Evolutionary conservation across 2,113 vertebrate species (phyloP), one percentile per base, ranked within the genome.

Genomic region (Trinectes maculatus): DNA sequence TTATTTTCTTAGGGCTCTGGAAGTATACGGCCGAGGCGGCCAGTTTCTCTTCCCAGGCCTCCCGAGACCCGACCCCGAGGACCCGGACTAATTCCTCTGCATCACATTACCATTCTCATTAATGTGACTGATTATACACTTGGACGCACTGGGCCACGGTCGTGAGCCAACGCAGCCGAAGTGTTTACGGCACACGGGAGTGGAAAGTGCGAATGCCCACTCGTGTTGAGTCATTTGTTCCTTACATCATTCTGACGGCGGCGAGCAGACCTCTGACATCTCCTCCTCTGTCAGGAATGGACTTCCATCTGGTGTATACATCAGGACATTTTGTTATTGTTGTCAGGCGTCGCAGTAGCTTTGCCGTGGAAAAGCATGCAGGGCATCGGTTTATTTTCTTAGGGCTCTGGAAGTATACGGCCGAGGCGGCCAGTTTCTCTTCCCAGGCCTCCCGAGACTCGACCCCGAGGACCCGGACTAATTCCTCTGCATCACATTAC

Each of bases 61-160:
- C 55, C 52, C 0, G 63, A 79, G 80, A 80, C 51, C 65, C 54
- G 69, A 77, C 80, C 84, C 80, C n/a, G 15, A 72, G 67, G 82
- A 78, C 68, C 85, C 48, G 53, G 58, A 76, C 63, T 74, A 72
- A 80, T 85, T 86, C 77, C 68, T 58, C 70, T 77, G 76, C 83
- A 79, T 86, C 66, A 29, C 74, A 87, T 89, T 88, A 82, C 75
- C 71, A 61, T 79, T 82, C 83, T 87, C 85, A 83, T 89, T 85
- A 87, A 85, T 56, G 66, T 72, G 76, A 87, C 68, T 63, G 37
- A 85, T 85, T 80, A 84, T 53, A 55, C 43, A 72, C 82, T 77
- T 48, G 77, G 80, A 77, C 15, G 37, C 71, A 67, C 66, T 34
- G 53, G 58, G 76, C 61, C 44, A 13, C 26, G 18, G 52, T 59